Base-by-base conservation (phyloP, 2,888 invertebrate genomes). In the Hydrotaea cyrtoneurina region DNA sequence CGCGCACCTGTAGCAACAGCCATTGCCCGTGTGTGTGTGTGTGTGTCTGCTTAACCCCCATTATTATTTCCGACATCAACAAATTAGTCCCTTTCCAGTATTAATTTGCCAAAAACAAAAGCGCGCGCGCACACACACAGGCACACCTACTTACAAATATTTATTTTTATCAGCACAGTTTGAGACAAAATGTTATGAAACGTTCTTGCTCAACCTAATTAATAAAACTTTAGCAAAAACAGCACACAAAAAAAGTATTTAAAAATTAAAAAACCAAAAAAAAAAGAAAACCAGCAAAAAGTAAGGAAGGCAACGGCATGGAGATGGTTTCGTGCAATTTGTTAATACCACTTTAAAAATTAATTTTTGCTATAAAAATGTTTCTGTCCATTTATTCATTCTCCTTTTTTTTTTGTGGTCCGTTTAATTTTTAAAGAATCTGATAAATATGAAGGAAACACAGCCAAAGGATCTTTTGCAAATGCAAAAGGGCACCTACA, bases 291-390 rank as follows among this genome's bases (percentile, higher is more conserved):
- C 71, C 13, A 59, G 3, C n/a, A n/a, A 57, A 59, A 46, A 43
- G 21, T 57, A 50, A 11, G 13, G 43, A 74, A 46, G 64, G 13
- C 69, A 43, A 11, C 39, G 15, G n/a, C n/a, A n/a, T n/a, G n/a
- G n/a, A n/a, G 81, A 78, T 78, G 78, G 78, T 78, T 77, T 73
- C 79, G 62, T 85, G 86, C 86, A 86, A 87, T 87, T 87, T 87
- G 87, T 87, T 86, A 84, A 83, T 86, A 83, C 86, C 86, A 86
- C 86, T 83, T 86, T 83, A 86, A 85, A 83, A 86, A 85, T 83
- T 73, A 86, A 86, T 86, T 86, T 85, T 82, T 79, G 73, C 82
- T 74, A 86, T 86, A 86, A 86, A 86, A 85, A 78, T 78, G 55
- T 79, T 81, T 59, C 31, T 7, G 31, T 71, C 7, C 13, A 4